phyloP scores from a whole-genome alignment of 2,888 invertebrate species.

The Polydrusus cervinus region DNA sequence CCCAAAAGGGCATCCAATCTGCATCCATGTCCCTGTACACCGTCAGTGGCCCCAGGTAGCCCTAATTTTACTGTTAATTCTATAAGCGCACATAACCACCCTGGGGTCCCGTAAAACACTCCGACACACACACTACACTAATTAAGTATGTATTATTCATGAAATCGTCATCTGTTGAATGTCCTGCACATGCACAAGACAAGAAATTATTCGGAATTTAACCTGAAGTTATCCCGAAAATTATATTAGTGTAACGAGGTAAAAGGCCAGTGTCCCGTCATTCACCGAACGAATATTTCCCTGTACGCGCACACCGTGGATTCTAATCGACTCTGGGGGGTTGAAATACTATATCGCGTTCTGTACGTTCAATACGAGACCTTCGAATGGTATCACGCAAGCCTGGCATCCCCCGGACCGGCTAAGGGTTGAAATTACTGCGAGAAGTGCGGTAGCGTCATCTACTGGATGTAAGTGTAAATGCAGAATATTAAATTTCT shows the following conservation, averaged over 20 bases:
- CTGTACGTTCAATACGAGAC: conserved; percentile 66
- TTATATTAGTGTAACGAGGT: conserved; percentile 33
- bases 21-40: conserved; percentile 58
- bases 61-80: conserved; percentile 54
- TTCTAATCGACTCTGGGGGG: conserved; percentile 65
- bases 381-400: conserved; percentile 54
- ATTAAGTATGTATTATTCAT: conserved; percentile 66
- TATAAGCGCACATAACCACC: conserved; percentile 59
- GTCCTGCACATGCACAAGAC: conserved; percentile 50
- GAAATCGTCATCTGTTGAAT: conserved; percentile 68
- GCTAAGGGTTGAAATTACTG: conserved; percentile 59
- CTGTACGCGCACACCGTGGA: conserved; percentile 47
- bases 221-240: conserved; percentile 15
- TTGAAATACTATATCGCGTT: conserved; percentile 64
- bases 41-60: conserved; percentile 55
- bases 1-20: conserved; percentile 61
- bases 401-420: conserved; percentile 50
- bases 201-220: conserved; percentile 21
- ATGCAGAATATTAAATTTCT: background rate
- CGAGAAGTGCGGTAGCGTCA: conserved; percentile 3
- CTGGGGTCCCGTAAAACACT: conserved; percentile 66
- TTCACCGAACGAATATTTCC: conserved; percentile 46
- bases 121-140: conserved; percentile 63
- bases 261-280: conserved; percentile 40
- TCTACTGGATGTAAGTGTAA: background rate